phyloP scores from a whole-genome alignment of 2,113 vertebrate species.

The Romanogobio albipinnatus region DNA sequence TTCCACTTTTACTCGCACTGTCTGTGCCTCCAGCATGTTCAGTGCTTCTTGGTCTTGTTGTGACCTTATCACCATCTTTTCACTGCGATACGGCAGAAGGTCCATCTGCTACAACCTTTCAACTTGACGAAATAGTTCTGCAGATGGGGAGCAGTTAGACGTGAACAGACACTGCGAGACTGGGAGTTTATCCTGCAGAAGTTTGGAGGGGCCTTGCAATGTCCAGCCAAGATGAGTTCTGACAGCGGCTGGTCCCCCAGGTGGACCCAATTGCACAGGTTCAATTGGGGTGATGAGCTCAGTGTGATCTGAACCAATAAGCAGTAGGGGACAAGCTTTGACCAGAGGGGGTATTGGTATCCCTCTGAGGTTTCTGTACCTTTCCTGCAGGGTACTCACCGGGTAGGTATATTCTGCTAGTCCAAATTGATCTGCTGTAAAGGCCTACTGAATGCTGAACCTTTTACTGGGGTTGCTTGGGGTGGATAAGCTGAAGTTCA shows the following conservation, averaged over 20 bases:
- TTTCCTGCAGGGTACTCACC: not conserved
- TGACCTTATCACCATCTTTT: not conserved
- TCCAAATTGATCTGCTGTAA: slow-evolving; percentile 21
- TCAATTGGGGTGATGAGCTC: slow-evolving; percentile 26
- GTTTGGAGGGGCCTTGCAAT: slow-evolving; percentile 27
- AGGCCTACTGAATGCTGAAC: slow-evolving; percentile 18
- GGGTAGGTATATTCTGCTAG: slow-evolving; percentile 22
- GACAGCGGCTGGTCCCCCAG: slow-evolving; percentile 9
- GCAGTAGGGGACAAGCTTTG: slow-evolving; percentile 15
- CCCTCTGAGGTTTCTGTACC: slow-evolving; percentile 19
- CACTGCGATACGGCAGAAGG: not conserved
- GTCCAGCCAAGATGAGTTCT: slow-evolving; percentile 40
- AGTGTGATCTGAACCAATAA: slow-evolving; percentile 17
- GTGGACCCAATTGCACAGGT: slow-evolving; percentile 2
- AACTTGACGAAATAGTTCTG: not conserved
- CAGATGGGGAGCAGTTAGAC: not conserved
- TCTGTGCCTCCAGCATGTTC: slow-evolving; percentile 12
- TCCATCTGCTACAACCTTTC: not conserved
- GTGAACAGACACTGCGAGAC: not conserved
- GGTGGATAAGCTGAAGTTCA: too few relatives aligned
- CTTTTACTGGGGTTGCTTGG: too few relatives aligned
- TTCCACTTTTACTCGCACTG: not conserved
- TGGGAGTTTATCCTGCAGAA: not conserved
- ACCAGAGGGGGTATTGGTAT: slow-evolving; percentile 7
- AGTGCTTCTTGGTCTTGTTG: slow-evolving; percentile 5